Base-by-base conservation (phyloP, 2,888 invertebrate species). In the Ophion ellenae region DNA sequence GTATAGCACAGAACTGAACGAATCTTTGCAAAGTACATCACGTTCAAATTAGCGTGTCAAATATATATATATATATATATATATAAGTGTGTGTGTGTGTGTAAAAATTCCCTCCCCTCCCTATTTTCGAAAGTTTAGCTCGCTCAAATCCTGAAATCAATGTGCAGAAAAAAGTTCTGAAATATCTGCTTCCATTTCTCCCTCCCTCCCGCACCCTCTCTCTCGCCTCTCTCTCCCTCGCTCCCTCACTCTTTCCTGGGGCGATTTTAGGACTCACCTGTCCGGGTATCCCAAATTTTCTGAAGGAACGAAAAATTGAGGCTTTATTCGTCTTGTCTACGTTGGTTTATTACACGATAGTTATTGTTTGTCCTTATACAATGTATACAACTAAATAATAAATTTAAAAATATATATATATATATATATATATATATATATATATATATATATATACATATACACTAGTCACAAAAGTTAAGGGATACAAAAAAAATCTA, bases 111-210 rank as follows among this genome's bases (percentile, higher is more conserved):
- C 24, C 36, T 40, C 63, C 73, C 36, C 61, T 14, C 40, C 69
- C 10, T 20, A 6, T 28, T 32, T n/a, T 9, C 64, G 36, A 28
- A 75, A 24, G 74, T 63, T 61, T 63, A 63, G 40, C 40, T 20
- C 74, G 24, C 57, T 28, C 53, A 28, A 45, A 45, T 20, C 9
- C 3, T 40, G 11, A 7, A 36, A 24, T 45, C 20, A 24, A 47
- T n/a, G 53, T 70, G 24, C 10, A 9, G 14, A 53, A 17, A 53
- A 64, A 70, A 77, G 57, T 73, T 83, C 71, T 77, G 66, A 14
- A 36, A 66, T 71, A 59, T 77, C 24, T 64, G 64, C 28, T 64
- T 64, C 64, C 14, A 47, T 61, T 20, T 20, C 5, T 20, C 24
- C 20, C 59, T 61, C 59, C 9, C 61, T n/a, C 61, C 10, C 61